Base-by-base conservation (phyloP, 92 coral and sea anemone species). In the Phymanthus crucifer region DNA sequence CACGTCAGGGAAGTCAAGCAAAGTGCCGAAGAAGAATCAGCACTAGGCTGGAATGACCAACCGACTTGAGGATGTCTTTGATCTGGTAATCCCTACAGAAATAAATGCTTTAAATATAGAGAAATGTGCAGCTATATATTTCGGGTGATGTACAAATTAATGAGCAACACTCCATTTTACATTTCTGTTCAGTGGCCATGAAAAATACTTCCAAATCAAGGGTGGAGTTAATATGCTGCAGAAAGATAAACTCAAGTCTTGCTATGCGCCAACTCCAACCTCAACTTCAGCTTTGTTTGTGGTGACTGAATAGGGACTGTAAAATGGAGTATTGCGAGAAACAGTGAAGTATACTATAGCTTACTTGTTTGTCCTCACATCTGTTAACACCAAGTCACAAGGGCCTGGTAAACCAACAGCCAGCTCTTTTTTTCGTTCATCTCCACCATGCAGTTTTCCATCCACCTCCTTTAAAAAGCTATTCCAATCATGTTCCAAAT, bases 1-100 rank as follows among this genome's bases (percentile, higher is more conserved):
- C 93, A 80, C 99, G 99, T 95, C 99, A 95, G 1, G 99, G 99
- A n/a, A 95, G 90, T 95, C 99, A 95, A 1, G 99, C 99, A 95
- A 95, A 95, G 74, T 95, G 99, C 33, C 99, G 94, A 50, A 95
- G 82, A 21, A 95, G 85, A 19, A 95, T 88, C 79, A 95, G 79
- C 37, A 95, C 75, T 6, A 92, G 84, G 71, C 77, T 73, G 27
- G 69, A 77, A 36, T 88, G 32, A 26, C 47, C 71, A 61, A 57
- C 26, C 33, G 66, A 74, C 36, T 81, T 75, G 61, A 90, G 71
- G 33, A 93, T 54, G 27, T 95, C 98, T 80, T 78, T 82, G 43
- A 95, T 23, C 24, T 81, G 75, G 54, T 72, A 47, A 47, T 86
- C 61, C 26, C 94, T 91, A 70, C 38, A 43, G 78, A 76, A 84